phyloP scores from a whole-genome alignment of 1,140 invertebrate species.

The Tetragonula clypearis region DNA sequence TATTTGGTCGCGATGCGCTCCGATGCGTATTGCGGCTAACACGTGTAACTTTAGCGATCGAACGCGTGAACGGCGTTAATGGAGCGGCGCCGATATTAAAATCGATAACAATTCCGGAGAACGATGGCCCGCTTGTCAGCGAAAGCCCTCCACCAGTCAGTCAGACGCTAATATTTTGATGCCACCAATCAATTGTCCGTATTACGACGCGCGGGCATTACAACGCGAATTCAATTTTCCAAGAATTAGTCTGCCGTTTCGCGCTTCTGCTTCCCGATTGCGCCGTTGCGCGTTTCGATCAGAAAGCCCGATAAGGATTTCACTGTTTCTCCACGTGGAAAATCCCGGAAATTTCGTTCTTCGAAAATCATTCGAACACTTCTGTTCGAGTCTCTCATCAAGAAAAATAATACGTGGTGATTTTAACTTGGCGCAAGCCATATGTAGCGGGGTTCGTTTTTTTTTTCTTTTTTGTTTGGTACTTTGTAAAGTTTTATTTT shows the following conservation, averaged over 20 bases:
- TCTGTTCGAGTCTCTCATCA: too few relatives aligned
- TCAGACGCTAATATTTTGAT: slow-evolving; percentile 43
- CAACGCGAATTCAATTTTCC: slow-evolving; percentile 24
- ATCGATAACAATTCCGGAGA: slow-evolving; percentile 36
- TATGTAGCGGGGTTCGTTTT: too few relatives aligned
- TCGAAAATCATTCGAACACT: too few relatives aligned
- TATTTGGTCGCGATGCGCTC: slow-evolving; percentile 5
- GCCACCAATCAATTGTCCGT: slow-evolving; percentile 35
- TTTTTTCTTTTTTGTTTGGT: too few relatives aligned
- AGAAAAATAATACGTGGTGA: too few relatives aligned
- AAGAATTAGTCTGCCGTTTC: slow-evolving; percentile 25
- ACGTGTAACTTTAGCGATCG: not conserved
- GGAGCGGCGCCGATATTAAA: slow-evolving; percentile 39
- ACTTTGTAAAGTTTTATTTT: too few relatives aligned
- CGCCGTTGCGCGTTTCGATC: too few relatives aligned
- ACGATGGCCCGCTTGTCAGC: slow-evolving; percentile 28
- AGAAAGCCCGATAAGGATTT: not conserved
- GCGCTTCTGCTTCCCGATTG: not conserved
- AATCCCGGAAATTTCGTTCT: too few relatives aligned
- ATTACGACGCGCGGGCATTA: slow-evolving; percentile 19
- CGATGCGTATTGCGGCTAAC: not conserved
- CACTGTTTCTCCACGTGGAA: not conserved
- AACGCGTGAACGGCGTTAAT: slow-evolving; percentile 2
- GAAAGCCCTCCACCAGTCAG: slow-evolving; percentile 10
- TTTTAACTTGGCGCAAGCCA: too few relatives aligned